Evolutionary conservation across 2,888 invertebrate genomes (phyloP), one percentile per base, ranked within the genome.

Genomic region (Osmoderma eremita): DNA sequence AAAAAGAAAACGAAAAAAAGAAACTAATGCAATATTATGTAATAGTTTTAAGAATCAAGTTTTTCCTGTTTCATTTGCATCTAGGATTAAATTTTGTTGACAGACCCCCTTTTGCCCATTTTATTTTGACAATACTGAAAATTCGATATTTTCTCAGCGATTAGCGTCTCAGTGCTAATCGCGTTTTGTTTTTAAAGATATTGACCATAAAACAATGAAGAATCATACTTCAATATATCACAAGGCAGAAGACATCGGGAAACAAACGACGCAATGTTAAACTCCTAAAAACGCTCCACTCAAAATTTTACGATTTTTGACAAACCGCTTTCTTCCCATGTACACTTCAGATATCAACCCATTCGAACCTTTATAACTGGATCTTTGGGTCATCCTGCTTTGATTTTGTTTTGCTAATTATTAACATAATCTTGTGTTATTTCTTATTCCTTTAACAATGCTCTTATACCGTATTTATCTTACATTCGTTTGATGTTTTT

Each of bases 201-300:
- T 41, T 41, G 41, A 41, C 8, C 8, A 42, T 42, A 42, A 42
- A 42, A 42, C 42, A 42, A 42, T 42, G 17, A 42, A 42, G 13
- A 42, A n/a, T 42, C 42, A 42, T 42, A 42, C 42, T 17, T 17
- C 42, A 42, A 42, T 42, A 42, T 42, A 42, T 42, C 4, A 42
- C 42, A 42, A 15, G 42, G 42, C 42, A n/a, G 17, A 42, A 30
- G 30, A 30, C 6, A 30, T 6, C 30, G 5, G 24, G 24, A 5
- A 24, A 24, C 24, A 24, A 24, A 24, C 24, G 24, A 24, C 24
- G 24, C 24, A 5, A 24, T 24, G 24, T 24, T 24, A 41, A 41
- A 12, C 3, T 42, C 17, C 5, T 15, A 41, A 42, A 42, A 42
- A 42, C 42, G 42, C 42, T 42, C 42, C 42, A 10, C 42, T 42